These are phyloP conservation scores for Ophioderma brevispina DNA, from an alignment of 35 echinoderm and acorn worm genomes.

Conservation along the genomic window DNA sequence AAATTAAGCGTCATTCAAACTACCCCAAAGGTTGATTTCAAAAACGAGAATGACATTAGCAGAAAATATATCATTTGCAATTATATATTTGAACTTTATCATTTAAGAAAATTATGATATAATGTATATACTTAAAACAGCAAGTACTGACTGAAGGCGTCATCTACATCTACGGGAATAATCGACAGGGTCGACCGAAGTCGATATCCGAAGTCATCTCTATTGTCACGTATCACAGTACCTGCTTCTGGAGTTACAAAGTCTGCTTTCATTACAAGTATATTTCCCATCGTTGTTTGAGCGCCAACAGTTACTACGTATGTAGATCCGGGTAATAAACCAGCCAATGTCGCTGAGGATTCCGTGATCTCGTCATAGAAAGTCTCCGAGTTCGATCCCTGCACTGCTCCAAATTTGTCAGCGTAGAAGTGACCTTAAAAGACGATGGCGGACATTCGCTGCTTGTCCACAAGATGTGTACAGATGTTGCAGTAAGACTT, in stretches of 20 bases:
- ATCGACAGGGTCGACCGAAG: no score
- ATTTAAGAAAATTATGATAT: no score
- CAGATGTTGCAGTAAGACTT: neutral
- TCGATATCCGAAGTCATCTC: no score
- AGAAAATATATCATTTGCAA: no score
- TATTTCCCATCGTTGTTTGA: neutral
- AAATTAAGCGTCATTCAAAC: no score
- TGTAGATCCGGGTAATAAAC: neutral
- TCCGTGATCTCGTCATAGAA: neutral
- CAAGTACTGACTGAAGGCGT: no score
- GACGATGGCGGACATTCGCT: neutral
- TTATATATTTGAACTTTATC: no score
- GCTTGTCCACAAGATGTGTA: neutral
- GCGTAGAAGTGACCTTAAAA: neutral
- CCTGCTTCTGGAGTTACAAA: neutral
- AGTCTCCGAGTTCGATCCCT: neutral
- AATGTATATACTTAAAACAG: no score
- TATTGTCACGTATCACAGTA: no score
- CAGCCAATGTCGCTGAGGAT: neutral
- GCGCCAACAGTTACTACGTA: neutral
- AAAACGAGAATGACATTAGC: no score
- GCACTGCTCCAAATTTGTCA: neutral
- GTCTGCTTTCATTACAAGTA: neutral
- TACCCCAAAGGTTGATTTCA: no score
- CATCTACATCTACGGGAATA: no score